A percentile compares a stretch with the other conserved stretches of the same genome.
These are phyloP conservation scores for Pongo abelii DNA, from an alignment of 2,113 vertebrate genomes.

Conservation along the genomic window DNA sequence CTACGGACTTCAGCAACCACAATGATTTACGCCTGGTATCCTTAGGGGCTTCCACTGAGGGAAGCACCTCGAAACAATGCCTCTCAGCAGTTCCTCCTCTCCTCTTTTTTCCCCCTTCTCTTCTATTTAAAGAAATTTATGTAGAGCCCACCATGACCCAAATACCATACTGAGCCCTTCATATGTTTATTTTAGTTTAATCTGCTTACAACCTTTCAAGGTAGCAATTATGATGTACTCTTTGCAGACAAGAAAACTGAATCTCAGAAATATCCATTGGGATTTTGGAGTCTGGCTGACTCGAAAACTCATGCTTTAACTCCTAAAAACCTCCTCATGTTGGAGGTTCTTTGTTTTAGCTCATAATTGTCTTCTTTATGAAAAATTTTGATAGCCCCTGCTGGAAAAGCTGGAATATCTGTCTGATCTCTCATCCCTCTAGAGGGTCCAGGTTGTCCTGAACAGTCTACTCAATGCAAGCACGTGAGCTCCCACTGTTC, in stretches of 20 bases:
- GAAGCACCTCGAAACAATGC: background rate
- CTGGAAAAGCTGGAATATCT: background rate
- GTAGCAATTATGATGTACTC: background rate
- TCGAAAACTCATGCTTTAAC: background rate
- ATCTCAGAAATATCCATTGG: background rate
- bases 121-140: background rate
- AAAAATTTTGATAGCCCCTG: background rate
- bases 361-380: accelerated
- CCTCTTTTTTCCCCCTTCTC: no score
- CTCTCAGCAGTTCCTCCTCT: background rate
- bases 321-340: background rate
- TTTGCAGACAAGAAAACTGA: background rate
- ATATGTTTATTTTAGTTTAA: background rate
- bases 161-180: background rate
- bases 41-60: background rate
- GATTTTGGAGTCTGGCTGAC: background rate
- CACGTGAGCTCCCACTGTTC: background rate
- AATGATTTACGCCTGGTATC: background rate
- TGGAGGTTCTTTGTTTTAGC: background rate
- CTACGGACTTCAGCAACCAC: accelerated
- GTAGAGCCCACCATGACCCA: background rate
- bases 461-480: background rate
- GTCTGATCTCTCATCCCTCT: background rate
- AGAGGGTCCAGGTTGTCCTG: background rate
- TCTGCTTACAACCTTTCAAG: background rate